Percentiles rank a stretch among this genome's conserved stretches.
phyloP scores from a whole-genome alignment of 1,140 invertebrate species.

The Meloidogyne floridensis region DNA sequence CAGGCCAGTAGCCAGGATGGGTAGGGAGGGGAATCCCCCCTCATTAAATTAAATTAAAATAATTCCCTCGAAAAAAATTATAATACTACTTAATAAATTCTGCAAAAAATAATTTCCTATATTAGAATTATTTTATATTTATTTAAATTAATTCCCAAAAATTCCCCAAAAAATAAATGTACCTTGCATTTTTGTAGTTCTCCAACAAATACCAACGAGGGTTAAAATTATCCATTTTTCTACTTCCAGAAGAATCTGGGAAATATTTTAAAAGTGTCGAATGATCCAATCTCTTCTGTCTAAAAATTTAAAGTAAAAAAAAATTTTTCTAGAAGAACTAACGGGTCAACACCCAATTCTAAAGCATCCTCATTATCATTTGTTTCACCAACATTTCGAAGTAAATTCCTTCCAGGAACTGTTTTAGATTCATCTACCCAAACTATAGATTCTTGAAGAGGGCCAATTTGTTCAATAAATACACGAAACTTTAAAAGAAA shows the following conservation, averaged over 20 bases:
- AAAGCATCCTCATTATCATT: conserved; percentile 81
- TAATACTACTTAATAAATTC: too few relatives aligned
- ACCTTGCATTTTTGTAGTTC: conserved; percentile 76
- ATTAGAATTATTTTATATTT: too few relatives aligned
- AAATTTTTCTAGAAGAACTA: conserved; percentile 67
- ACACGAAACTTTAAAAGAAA: conserved; percentile 74
- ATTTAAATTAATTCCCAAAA: neutral
- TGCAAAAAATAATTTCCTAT: too few relatives aligned
- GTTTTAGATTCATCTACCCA: conserved; percentile 87
- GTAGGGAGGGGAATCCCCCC: too few relatives aligned
- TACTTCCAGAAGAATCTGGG: conserved; percentile 83
- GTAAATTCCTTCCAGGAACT: conserved; percentile 78
- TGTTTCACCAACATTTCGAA: conserved; percentile 80
- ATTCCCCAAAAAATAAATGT: neutral
- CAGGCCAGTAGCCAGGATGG: too few relatives aligned
- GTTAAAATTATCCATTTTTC: conserved; percentile 87
- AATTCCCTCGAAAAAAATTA: too few relatives aligned
- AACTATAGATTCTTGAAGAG: conserved; percentile 94
- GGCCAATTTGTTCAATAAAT: conserved; percentile 67
- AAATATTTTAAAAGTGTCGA: conserved; percentile 79
- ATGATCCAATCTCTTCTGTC: conserved; percentile 38
- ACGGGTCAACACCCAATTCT: conserved; percentile 87
- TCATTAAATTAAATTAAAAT: too few relatives aligned
- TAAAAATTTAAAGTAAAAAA: conserved; percentile 31
- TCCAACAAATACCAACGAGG: conserved; percentile 92